Base-by-base conservation (phyloP, 2,797 vertebrate species). In the Sphenopsis melanotis region DNA sequence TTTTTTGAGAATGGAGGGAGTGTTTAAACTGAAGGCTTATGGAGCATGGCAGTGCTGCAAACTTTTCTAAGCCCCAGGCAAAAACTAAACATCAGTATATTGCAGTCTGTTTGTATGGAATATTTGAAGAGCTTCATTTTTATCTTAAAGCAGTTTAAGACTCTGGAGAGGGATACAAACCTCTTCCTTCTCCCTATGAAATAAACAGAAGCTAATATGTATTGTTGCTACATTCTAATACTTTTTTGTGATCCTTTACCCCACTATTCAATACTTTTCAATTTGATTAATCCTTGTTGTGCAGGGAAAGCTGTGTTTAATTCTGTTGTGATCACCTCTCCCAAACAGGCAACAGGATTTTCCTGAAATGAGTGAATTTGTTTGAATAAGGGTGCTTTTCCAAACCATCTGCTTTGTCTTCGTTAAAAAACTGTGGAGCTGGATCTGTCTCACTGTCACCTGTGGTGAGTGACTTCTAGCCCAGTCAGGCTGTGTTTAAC, bases 121-220 rank as follows among this genome's bases (percentile, higher is more conserved):
- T 80, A 90, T 64, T 84, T 77, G 72, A 89, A 82, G 52, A 94
- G 75, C 34, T 89, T 82, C 2, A 29, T 88, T 90, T 93, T 90
- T 86, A 60, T 86, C 65, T 86, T 76, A 59, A 68, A 63, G 69
- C 23, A 41, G 13, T 75, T 76, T 59, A 66, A 86, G 42, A 69
- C 36, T 46, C 85, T 78, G 53, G 80, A 72, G 65, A 85, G 71
- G 71, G 68, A 55, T 2, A 30, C 10, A 69, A 24, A 89, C 56
- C 29, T 70, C 27, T 50, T 75, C 46, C 19, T 87, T 81, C 42
- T 86, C 9, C 21, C 64, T 37, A 0, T 69, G 61, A 91, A 83
- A 75, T 60, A 82, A 87, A 44, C 10, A 74, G 83, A 6, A 89
- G 7, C 21, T 92, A 87, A 60, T 88, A 66, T 13, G 10, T 83